Evolutionary conservation across 2,888 invertebrate species (phyloP).

Genomic region (Stegophylla sp.): DNA sequence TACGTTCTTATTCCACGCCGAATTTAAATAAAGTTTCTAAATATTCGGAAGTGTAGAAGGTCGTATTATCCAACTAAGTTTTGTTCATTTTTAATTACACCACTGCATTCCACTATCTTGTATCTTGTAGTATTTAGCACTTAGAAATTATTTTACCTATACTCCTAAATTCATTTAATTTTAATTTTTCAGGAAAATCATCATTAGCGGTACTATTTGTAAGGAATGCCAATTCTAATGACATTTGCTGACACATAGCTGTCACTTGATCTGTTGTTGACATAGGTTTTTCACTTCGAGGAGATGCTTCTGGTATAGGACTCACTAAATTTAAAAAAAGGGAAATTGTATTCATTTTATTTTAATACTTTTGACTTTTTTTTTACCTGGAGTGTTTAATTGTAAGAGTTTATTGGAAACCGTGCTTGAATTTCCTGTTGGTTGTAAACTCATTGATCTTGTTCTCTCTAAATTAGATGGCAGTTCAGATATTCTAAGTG

Average conservation of each 20-base stretch:
- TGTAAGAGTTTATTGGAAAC: constrained; percentile 65
- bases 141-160: constrained; percentile 24
- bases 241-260: constrained; percentile 80
- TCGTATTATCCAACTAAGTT: too few species aligned
- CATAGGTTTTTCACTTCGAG: constrained; percentile 66
- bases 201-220: constrained; percentile 67
- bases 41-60: too few species aligned
- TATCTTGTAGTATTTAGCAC: too few species aligned
- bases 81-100: too few species aligned
- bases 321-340: constrained; percentile 69
- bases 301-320: constrained; percentile 79
- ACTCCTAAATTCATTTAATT: constrained; percentile 13
- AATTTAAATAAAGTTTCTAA: too few species aligned
- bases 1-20: too few species aligned
- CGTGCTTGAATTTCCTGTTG: constrained; percentile 64
- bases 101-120: neutral
- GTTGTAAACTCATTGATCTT: constrained; percentile 67
- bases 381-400: constrained; percentile 66
- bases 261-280: constrained; percentile 69
- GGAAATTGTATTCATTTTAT: constrained; percentile 38
- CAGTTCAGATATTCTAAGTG: constrained; percentile 90
- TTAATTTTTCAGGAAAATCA: constrained; percentile 47
- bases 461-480: constrained; percentile 90
- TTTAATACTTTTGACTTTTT: neutral
- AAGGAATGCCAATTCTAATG: constrained; percentile 77